phyloP scores from a whole-genome alignment of 2,113 vertebrate genomes.

The Pterocles gutturalis region DNA sequence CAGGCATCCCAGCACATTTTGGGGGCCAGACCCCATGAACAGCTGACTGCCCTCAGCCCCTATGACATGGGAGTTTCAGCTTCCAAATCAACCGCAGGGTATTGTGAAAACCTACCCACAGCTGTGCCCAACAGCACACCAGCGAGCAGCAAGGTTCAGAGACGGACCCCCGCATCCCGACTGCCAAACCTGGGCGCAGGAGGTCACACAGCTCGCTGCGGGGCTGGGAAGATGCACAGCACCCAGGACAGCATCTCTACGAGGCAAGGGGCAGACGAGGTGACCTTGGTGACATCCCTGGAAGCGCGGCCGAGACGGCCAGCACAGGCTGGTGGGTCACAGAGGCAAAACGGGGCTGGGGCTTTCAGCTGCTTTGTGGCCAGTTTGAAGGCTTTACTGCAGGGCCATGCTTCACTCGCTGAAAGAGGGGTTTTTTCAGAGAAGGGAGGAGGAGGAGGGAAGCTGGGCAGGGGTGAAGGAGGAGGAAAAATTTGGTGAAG shows the following conservation, averaged over 20 bases:
- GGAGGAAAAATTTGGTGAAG: background rate
- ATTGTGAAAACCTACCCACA: accelerated
- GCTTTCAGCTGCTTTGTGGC: background rate
- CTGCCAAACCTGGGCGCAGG: accelerated
- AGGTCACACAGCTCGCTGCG: accelerated
- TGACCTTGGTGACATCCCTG: background rate
- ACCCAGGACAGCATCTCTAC: background rate
- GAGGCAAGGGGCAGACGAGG: background rate
- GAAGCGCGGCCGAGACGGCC: accelerated
- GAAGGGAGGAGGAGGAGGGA: background rate
- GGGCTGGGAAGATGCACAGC: background rate
- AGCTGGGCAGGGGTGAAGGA: background rate
- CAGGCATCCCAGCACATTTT: background rate
- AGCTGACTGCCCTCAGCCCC: background rate
- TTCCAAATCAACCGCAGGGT: accelerated
- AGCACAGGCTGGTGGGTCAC: accelerated
- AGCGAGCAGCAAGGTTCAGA: background rate
- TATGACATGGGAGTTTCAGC: accelerated
- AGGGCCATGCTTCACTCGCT: background rate
- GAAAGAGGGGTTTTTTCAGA: background rate
- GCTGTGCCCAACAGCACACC: accelerated
- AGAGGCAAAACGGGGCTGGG: accelerated
- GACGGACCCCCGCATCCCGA: accelerated
- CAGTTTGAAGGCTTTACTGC: background rate
- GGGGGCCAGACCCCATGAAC: background rate